These are phyloP conservation scores for Thripadectes ignobilis DNA, from an alignment of 2,797 vertebrate genomes.

Conservation along the genomic window DNA sequence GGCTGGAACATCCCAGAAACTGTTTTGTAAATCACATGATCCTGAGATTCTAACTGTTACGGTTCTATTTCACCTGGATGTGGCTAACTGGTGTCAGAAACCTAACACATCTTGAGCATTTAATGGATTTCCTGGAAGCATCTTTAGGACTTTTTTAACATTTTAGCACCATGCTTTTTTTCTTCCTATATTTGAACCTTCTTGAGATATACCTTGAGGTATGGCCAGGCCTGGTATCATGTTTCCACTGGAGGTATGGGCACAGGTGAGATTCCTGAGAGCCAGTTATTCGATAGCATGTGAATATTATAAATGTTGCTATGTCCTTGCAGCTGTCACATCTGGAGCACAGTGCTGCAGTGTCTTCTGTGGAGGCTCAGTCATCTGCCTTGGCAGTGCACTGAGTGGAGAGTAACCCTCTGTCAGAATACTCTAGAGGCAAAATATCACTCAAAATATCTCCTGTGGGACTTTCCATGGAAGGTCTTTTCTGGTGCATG, in stretches of 20 bases:
- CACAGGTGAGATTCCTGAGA: not conserved
- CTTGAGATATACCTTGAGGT: not conserved
- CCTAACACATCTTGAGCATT: not conserved
- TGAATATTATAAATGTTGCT: not conserved
- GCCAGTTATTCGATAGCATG: not conserved
- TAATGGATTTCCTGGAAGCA: not conserved
- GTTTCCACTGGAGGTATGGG: not conserved
- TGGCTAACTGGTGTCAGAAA: not conserved
- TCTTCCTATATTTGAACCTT: not conserved
- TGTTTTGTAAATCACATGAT: not conserved
- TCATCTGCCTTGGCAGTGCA: not conserved
- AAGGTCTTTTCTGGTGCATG: not conserved
- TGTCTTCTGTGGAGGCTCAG: fast-evolving
- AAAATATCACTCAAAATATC: not conserved
- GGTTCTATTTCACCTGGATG: not conserved
- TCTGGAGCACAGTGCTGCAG: not conserved
- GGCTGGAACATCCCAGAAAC: not conserved
- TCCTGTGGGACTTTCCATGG: not conserved
- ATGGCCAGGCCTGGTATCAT: not conserved
- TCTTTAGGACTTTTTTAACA: not conserved
- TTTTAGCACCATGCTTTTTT: not conserved
- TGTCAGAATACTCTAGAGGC: not conserved
- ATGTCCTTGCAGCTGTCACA: not conserved
- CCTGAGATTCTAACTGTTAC: not conserved
- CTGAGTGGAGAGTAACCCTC: not conserved